Percentiles rank a stretch among this genome's conserved stretches.
These are phyloP conservation scores for Rhagophthalmus giganteus DNA, from an alignment of 2,888 invertebrate species.

Conservation along the genomic window DNA sequence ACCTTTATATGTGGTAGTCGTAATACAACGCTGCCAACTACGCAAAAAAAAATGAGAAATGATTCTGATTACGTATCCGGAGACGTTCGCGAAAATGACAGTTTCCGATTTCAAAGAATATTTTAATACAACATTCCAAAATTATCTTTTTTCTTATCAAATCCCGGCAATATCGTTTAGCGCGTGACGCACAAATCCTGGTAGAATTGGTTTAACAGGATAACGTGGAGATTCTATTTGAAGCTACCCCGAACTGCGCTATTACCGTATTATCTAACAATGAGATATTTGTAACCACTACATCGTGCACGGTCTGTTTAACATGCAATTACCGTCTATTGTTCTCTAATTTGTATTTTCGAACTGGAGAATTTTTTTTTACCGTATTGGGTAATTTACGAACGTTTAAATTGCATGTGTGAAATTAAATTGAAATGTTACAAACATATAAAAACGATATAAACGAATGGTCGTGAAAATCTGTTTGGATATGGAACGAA, in stretches of 20 bases:
- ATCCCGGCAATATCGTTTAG: neutral
- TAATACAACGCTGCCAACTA: no score
- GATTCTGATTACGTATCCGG: slow-evolving; percentile 7
- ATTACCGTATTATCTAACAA: slow-evolving; percentile 29
- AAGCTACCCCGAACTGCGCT: slow-evolving; percentile 17
- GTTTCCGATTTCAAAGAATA: neutral
- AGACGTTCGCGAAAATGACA: slow-evolving; percentile 9
- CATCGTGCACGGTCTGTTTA: slow-evolving; percentile 5
- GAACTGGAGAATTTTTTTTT: no score
- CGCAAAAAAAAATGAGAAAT: no score
- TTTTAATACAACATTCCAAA: neutral
- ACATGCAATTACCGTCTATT: no score
- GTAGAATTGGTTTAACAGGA: neutral
- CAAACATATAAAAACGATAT: no score
- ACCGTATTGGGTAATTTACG: no score
- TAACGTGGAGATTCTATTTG: slow-evolving; percentile 7
- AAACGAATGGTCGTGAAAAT: no score
- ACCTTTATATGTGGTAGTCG: no score
- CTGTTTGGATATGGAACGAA: no score
- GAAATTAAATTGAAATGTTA: no score
- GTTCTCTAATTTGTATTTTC: no score
- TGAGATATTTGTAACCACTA: slow-evolving; percentile 17
- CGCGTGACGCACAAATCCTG: slow-evolving; percentile 5
- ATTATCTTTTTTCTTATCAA: neutral
- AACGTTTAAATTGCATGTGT: no score